Percentiles rank a stretch among this genome's conserved stretches.
phyloP scores from a whole-genome alignment of 1,140 invertebrate genomes.

The Heliconius eleuchia region DNA sequence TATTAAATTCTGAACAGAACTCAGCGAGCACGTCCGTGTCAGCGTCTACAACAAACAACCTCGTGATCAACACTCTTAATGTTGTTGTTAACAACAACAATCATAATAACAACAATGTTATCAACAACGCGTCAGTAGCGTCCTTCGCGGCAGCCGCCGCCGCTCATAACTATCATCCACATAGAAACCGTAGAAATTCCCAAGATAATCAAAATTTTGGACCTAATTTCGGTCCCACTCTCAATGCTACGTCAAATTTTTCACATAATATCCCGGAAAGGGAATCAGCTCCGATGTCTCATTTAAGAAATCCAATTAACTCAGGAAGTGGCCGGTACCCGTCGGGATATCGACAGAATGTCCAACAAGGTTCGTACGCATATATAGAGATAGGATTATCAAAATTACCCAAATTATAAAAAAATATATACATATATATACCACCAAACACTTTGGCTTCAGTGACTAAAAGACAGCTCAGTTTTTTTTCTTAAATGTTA shows the following conservation, averaged over 20 bases:
- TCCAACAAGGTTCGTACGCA: slow-evolving; percentile 80
- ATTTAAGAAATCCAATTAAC: slow-evolving; percentile 73
- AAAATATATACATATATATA: slow-evolving; percentile 36
- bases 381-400: slow-evolving; percentile 74
- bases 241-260: slow-evolving; percentile 73
- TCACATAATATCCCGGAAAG: slow-evolving; percentile 69
- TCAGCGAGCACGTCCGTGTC: slow-evolving; percentile 72
- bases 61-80: slow-evolving; percentile 80
- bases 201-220: slow-evolving; percentile 73
- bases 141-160: slow-evolving; percentile 77
- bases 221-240: slow-evolving; percentile 72
- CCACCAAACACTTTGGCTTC: slow-evolving; percentile 65
- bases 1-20: slow-evolving; percentile 52
- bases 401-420: slow-evolving; percentile 41
- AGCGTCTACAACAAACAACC: slow-evolving; percentile 80
- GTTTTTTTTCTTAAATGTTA: slow-evolving; percentile 41
- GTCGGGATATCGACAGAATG: slow-evolving; percentile 75
- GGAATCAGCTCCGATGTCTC: slow-evolving; percentile 75
- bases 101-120: slow-evolving; percentile 81
- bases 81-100: slow-evolving; percentile 82
- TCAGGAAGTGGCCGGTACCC: slow-evolving; percentile 70
- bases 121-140: slow-evolving; percentile 78
- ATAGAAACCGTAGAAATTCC: slow-evolving; percentile 75
- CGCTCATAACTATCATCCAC: slow-evolving; percentile 72
- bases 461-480: slow-evolving; percentile 74